Conservation (phyloP, 2,113 vertebrate species). For the Tricholaema leucomelas region DNA sequence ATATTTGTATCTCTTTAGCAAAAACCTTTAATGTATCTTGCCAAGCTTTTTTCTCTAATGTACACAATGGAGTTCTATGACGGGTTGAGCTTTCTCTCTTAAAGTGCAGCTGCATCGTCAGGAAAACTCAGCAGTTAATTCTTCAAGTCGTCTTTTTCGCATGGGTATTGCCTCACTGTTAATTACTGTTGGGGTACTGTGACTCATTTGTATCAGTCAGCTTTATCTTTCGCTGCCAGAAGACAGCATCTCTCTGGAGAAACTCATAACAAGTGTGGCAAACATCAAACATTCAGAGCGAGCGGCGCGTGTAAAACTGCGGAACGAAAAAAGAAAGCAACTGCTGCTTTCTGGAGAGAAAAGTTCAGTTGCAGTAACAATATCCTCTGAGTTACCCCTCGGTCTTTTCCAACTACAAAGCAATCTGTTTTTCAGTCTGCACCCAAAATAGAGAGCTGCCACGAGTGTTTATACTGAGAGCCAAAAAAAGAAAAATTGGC, state of each 20-base stretch:
- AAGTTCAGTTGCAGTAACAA: conserved; percentile 18
- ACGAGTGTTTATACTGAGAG: background rate
- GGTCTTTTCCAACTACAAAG: conserved; percentile 2
- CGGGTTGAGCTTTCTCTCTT: conserved; percentile 45
- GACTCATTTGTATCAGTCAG: conserved; percentile 75
- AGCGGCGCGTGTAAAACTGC: conserved; percentile 26
- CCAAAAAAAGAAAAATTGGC: conserved; percentile 18
- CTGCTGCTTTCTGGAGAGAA: conserved; percentile 3
- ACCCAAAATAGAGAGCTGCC: conserved; percentile 38
- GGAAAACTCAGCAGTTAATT: conserved; percentile 66
- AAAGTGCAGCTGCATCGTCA: conserved; percentile 53
- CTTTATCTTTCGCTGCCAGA: conserved; percentile 79
- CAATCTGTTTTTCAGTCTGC: conserved; percentile 31
- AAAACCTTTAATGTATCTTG: conserved; percentile 62
- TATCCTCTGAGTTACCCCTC: conserved; percentile 13
- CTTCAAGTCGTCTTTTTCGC: conserved; percentile 68
- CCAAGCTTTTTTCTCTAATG: conserved; percentile 60
- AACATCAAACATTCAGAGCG: conserved; percentile 53
- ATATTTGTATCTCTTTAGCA: conserved; percentile 67
- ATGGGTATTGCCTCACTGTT: conserved; percentile 76
- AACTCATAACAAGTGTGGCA: conserved; percentile 73
- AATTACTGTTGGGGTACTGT: conserved; percentile 72
- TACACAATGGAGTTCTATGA: conserved; percentile 44
- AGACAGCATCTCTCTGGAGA: conserved; percentile 78
- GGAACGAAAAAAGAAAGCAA: conserved; percentile 54